Conservation (phyloP, 2,113 vertebrate genomes). For the Furnarius figulus region DNA sequence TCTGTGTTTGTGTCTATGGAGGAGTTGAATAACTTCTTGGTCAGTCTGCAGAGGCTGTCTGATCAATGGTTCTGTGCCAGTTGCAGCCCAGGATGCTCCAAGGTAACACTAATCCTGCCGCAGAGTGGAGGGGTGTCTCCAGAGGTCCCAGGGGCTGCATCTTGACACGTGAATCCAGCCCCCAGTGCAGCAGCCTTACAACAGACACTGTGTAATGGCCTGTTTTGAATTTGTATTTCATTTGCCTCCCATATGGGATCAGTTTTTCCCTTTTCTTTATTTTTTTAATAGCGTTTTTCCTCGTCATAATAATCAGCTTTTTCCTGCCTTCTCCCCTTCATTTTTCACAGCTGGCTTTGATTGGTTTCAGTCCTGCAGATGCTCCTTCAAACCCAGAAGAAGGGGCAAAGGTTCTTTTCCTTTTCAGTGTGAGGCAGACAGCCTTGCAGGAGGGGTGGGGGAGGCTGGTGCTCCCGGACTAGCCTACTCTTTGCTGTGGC, state of each 20-base stretch:
- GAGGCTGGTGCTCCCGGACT: not conserved
- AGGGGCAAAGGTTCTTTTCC: conserved; percentile 49
- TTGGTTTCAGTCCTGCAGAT: conserved; percentile 59
- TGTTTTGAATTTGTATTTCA: conserved; percentile 21
- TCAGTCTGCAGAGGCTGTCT: not conserved
- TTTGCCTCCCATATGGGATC: conserved; percentile 43
- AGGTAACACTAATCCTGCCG: not conserved
- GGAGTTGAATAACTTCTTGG: not conserved
- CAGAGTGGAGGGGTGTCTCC: not conserved
- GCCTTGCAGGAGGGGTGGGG: not conserved
- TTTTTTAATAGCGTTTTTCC: conserved; percentile 69
- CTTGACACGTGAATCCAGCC: not conserved
- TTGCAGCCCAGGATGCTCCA: not conserved
- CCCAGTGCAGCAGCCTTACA: not conserved
- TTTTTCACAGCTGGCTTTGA: conserved; percentile 78
- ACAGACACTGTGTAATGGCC: not conserved
- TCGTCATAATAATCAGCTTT: conserved; percentile 66
- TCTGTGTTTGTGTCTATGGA: not conserved
- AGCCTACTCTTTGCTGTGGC: not conserved
- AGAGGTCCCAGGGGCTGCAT: not conserved
- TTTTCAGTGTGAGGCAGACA: not conserved
- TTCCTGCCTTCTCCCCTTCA: conserved; percentile 23
- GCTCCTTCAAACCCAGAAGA: conserved; percentile 5
- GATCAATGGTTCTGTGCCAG: not conserved
- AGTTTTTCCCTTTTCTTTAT: conserved; percentile 60